These are phyloP conservation scores for Monopterus albus DNA, from an alignment of 2,113 vertebrate species.

Conservation along the genomic window DNA sequence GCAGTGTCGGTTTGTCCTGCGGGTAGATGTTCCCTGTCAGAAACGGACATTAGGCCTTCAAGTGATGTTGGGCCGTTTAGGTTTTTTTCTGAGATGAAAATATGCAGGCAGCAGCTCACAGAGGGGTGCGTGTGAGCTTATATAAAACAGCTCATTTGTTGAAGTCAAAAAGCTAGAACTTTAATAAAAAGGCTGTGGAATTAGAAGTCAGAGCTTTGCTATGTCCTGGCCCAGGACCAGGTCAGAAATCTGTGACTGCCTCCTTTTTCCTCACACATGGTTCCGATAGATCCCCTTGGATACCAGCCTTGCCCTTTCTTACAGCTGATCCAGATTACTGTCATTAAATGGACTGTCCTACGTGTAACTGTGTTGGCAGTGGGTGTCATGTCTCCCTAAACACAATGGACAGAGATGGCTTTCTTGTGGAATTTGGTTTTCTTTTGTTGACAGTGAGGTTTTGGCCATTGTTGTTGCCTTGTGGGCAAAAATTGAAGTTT, in stretches of 20 bases:
- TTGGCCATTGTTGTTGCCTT: constrained; percentile 10
- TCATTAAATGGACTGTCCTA: constrained; percentile 29
- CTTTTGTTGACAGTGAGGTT: constrained; percentile 28
- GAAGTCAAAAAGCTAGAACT: neutral
- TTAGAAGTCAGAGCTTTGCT: neutral
- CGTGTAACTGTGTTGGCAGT: constrained; percentile 21
- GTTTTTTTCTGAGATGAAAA: constrained; percentile 1
- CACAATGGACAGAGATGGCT: constrained; percentile 34
- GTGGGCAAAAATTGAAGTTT: constrained; percentile 7
- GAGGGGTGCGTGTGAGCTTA: neutral
- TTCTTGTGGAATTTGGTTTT: constrained; percentile 40
- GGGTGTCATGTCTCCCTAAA: constrained; percentile 20
- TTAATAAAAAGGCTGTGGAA: neutral
- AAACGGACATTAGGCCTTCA: constrained; percentile 16
- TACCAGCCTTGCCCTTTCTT: constrained; percentile 34
- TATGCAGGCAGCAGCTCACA: neutral
- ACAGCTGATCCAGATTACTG: constrained; percentile 48
- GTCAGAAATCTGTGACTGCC: constrained; percentile 26
- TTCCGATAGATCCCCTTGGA: constrained; percentile 59
- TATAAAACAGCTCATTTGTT: constrained; percentile 4
- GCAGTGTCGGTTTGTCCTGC: constrained; percentile 29
- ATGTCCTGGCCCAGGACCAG: constrained; percentile 12
- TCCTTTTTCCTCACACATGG: constrained; percentile 52
- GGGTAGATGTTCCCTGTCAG: constrained; percentile 14
- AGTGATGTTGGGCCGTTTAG: neutral